Percentiles rank a stretch among this genome's conserved stretches.
Evolutionary conservation across 1,140 invertebrate genomes (phyloP).

Genomic region (Meloidogyne floridensis): DNA sequence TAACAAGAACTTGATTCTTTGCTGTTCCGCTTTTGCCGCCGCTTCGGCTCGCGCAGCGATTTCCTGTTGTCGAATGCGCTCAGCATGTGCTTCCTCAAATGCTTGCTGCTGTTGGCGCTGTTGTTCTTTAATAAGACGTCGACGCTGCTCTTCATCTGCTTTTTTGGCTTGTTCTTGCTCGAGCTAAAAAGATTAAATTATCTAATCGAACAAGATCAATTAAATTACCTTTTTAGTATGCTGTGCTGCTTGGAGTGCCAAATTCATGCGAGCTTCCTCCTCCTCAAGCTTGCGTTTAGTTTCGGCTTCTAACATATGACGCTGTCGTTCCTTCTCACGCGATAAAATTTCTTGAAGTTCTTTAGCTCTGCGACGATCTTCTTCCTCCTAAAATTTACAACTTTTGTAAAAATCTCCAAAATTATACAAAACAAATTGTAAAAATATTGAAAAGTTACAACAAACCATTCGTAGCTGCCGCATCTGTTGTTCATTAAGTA

Average conservation of each 20-base stretch:
- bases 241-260: slow-evolving; percentile 29
- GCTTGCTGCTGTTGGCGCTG: slow-evolving; percentile 36
- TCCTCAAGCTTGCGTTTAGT: slow-evolving; percentile 29
- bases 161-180: slow-evolving; percentile 25
- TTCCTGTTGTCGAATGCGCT: slow-evolving; percentile 17
- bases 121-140: slow-evolving; percentile 35
- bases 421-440: too few relatives aligned
- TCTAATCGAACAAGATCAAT: not conserved
- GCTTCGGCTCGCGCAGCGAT: slow-evolving; percentile 24
- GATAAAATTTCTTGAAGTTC: slow-evolving; percentile 41
- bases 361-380: slow-evolving; percentile 35
- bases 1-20: not conserved
- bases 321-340: slow-evolving; percentile 36
- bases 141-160: slow-evolving; percentile 42
- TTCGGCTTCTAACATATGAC: slow-evolving; percentile 38
- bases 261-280: slow-evolving; percentile 30
- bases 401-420: too few relatives aligned
- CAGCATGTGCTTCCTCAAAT: slow-evolving; percentile 19
- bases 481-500: slow-evolving; percentile 33
- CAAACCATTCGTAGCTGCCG: slow-evolving; percentile 23
- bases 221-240: slow-evolving; percentile 20
- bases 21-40: slow-evolving; percentile 33
- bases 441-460: not conserved
- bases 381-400: slow-evolving; percentile 31
- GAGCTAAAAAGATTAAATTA: not conserved